These are phyloP conservation scores for Pyrrhia umbra DNA, from an alignment of 2,888 invertebrate genomes.

Conservation along the genomic window DNA sequence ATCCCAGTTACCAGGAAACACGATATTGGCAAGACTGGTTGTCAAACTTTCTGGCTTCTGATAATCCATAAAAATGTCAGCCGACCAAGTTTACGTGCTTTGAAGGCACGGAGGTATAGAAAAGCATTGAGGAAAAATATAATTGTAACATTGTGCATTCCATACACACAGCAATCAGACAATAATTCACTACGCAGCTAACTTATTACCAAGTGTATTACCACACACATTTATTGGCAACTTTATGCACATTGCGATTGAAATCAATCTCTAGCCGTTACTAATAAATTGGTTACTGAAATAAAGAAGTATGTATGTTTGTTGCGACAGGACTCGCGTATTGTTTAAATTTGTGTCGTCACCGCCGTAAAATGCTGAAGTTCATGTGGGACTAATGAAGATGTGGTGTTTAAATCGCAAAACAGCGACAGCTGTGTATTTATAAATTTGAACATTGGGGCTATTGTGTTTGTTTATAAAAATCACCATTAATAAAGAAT, in stretches of 20 bases:
- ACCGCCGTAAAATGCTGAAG: not conserved
- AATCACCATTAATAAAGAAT: too few species aligned
- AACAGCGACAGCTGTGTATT: not conserved
- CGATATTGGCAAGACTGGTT: too few species aligned
- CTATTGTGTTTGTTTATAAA: not conserved
- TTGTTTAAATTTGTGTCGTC: constrained; percentile 6
- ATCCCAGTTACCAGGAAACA: too few species aligned
- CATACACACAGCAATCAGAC: constrained; percentile 34
- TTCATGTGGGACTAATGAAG: not conserved
- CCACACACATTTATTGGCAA: constrained; percentile 48
- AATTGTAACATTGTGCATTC: constrained; percentile 13
- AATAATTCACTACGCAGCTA: constrained; percentile 36
- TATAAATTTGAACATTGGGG: too few species aligned
- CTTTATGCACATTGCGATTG: constrained; percentile 54
- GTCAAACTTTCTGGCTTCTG: too few species aligned
- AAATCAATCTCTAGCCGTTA: constrained; percentile 54
- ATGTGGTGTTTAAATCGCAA: not conserved
- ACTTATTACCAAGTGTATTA: constrained; percentile 39
- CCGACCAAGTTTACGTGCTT: too few species aligned
- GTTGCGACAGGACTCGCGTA: constrained; percentile 26
- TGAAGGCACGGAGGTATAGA: too few species aligned
- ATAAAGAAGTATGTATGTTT: constrained; percentile 17
- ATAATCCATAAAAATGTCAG: too few species aligned
- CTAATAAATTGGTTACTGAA: constrained; percentile 47
- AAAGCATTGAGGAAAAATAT: not conserved